A percentile compares a stretch with the other conserved stretches of the same genome.
Conservation (phyloP, 2,888 invertebrate genomes). For the Athalia circularis region DNA sequence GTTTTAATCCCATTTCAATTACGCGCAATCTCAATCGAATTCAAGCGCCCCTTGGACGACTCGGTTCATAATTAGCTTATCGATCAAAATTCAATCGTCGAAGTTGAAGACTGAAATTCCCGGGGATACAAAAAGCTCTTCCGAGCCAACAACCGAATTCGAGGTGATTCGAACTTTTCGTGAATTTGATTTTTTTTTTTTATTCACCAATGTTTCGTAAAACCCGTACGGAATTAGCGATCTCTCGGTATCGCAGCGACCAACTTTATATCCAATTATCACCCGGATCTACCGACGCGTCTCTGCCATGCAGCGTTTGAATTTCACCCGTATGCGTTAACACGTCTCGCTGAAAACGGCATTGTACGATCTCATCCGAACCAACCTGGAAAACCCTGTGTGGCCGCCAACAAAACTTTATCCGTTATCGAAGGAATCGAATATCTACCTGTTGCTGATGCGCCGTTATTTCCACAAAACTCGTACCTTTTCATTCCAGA, state of each 20-base stretch:
- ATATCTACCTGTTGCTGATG: slow-evolving; percentile 35
- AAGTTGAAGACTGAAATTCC: no score
- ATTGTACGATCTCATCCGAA: background rate
- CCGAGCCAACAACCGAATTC: no score
- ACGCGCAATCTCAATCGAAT: background rate
- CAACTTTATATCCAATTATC: slow-evolving; percentile 38
- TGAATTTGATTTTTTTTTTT: no score
- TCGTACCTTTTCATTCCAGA: background rate
- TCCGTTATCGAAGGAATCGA: slow-evolving; percentile 29
- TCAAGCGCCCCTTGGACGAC: background rate
- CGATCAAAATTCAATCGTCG: no score
- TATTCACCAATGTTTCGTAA: no score
- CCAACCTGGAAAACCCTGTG: background rate
- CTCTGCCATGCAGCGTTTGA: background rate
- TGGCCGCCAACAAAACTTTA: slow-evolving; percentile 21
- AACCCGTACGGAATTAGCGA: background rate
- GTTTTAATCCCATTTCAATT: background rate
- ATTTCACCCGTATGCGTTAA: background rate
- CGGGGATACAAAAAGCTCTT: no score
- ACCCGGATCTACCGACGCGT: background rate
- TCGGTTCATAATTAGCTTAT: no score
- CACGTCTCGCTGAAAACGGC: background rate
- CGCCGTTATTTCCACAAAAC: background rate
- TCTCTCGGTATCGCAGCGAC: background rate
- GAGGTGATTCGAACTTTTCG: no score